Percentiles rank a stretch among this genome's conserved stretches.
Conservation (phyloP, 1,140 invertebrate species). For the Drosophila setifemur region DNA sequence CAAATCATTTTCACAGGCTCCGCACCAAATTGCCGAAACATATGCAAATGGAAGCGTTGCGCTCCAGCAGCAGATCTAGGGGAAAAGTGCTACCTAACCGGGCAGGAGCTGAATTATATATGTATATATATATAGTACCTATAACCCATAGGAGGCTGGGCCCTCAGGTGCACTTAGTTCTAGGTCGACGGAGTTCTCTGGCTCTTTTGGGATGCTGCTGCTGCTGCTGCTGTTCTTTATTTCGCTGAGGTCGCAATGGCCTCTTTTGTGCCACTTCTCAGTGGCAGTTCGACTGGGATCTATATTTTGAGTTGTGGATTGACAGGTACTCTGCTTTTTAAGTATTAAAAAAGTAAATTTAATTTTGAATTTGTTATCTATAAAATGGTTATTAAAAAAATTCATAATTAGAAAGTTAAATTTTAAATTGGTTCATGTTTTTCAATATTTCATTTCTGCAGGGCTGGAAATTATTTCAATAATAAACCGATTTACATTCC, state of each 20-base stretch:
- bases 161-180: slow-evolving; percentile 43
- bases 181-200: not conserved
- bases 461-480: no score
- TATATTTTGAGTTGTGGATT: not conserved
- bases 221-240: slow-evolving; percentile 19
- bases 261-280: slow-evolving; percentile 31
- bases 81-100: not conserved
- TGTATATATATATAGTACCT: no score
- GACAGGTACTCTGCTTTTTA: not conserved
- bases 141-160: no score
- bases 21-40: slow-evolving; percentile 78
- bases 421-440: no score
- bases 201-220: no score
- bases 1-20: slow-evolving; percentile 73
- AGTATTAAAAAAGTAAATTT: not conserved
- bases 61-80: not conserved
- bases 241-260: slow-evolving; percentile 17
- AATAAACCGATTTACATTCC: no score
- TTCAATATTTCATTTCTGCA: no score
- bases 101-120: slow-evolving; percentile 32
- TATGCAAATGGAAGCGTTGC: slow-evolving; percentile 63
- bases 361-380: no score
- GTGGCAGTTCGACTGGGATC: slow-evolving; percentile 17
- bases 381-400: no score
- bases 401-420: no score